Evolutionary conservation across 2,797 vertebrate species (phyloP).

Genomic region (Lepus oiostolus): DNA sequence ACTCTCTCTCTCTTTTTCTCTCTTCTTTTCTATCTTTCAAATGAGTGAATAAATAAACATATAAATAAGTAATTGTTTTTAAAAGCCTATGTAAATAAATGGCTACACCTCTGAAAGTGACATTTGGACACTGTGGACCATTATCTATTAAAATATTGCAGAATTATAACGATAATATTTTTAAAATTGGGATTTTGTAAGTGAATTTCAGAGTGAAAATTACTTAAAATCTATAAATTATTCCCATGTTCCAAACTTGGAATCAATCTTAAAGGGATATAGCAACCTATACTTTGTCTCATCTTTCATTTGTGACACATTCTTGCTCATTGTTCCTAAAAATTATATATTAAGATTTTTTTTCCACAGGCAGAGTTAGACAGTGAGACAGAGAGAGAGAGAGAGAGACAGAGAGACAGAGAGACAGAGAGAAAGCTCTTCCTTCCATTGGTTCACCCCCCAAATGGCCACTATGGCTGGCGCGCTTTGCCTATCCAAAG

Average conservation of each 20-base stretch:
- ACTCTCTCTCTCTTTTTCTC: no score
- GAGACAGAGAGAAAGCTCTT: no score
- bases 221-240: neutral
- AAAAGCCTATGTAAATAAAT: neutral
- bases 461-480: no score
- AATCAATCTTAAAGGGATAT: neutral
- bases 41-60: no score
- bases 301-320: neutral
- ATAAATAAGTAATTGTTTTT: no score
- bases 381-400: no score
- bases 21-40: no score
- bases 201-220: neutral
- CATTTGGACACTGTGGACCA: neutral
- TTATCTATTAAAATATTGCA: neutral
- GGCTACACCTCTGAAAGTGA: neutral
- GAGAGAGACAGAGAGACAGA: no score
- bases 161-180: neutral
- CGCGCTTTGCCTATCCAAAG: no score
- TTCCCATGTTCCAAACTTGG: neutral
- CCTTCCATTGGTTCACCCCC: no score
- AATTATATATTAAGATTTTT: no score
- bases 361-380: no score
- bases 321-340: neutral
- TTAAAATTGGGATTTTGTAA: neutral
- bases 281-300: neutral